These are phyloP conservation scores for Tigriopus japonicus DNA, from an alignment of 1,140 invertebrate genomes.

Conservation along the genomic window DNA sequence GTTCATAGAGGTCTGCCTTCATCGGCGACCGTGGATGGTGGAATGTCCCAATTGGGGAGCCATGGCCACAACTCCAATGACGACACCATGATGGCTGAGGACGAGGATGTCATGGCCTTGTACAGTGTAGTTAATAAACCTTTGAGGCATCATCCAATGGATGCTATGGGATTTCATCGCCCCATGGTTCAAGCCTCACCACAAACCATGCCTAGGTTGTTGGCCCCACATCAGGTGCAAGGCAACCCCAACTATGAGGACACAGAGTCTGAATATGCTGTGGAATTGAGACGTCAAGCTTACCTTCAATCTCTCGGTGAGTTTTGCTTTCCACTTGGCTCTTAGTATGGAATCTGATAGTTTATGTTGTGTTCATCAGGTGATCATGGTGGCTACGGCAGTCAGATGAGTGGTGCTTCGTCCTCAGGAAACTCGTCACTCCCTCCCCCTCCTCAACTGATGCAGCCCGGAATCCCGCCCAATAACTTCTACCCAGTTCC, in stretches of 20 bases:
- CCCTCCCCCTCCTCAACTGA: no score
- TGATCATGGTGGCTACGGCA: no score
- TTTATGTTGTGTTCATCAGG: no score
- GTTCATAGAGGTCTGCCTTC: no score
- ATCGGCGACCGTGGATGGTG: background rate
- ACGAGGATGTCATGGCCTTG: background rate
- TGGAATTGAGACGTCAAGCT: slow-evolving; percentile 1
- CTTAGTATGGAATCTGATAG: no score
- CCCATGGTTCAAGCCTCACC: no score
- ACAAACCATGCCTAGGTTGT: no score
- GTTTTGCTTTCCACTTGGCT: background rate
- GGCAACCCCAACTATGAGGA: slow-evolving; percentile 2
- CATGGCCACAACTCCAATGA: background rate
- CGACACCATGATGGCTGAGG: background rate
- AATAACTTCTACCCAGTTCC: no score
- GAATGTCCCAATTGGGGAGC: background rate
- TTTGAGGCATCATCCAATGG: background rate
- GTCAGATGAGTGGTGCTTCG: no score
- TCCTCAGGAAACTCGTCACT: no score
- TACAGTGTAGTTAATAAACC: slow-evolving; percentile 4
- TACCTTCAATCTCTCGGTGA: slow-evolving; percentile 13
- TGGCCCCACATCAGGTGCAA: no score
- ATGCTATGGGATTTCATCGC: background rate
- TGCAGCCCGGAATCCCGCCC: no score
- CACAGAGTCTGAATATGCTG: slow-evolving; percentile 13